A percentile compares a stretch with the other conserved stretches of the same genome.
phyloP scores from a whole-genome alignment of 1,140 invertebrate genomes.

The Melitaea cinxia region DNA sequence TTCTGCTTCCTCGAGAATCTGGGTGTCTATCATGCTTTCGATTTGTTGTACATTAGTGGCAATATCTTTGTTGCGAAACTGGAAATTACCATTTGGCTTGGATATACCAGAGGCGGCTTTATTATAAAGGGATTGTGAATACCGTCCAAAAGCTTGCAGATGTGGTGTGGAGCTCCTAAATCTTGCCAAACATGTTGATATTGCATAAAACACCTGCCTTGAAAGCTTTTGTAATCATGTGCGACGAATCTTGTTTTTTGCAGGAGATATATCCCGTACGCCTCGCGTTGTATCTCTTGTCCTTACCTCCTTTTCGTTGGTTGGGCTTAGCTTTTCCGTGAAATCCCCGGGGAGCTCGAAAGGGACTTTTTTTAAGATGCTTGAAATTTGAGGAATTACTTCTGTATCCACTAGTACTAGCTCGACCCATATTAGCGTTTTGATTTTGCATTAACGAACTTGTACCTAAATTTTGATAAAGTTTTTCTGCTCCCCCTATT shows the following conservation, averaged over 20 bases:
- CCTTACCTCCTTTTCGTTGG: background rate
- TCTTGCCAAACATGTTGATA: conserved; percentile 34
- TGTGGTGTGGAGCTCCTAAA: conserved; percentile 33
- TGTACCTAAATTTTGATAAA: conserved; percentile 11
- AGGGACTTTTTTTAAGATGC: background rate
- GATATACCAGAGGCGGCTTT: conserved; percentile 22
- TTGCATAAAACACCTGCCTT: conserved; percentile 34
- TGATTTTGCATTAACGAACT: conserved; percentile 1
- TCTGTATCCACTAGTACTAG: conserved; percentile 11
- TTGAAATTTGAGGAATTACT: background rate
- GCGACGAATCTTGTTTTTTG: conserved; percentile 17
- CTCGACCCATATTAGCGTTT: conserved; percentile 5
- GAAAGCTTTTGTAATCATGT: conserved; percentile 31
- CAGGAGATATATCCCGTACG: background rate
- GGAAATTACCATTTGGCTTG: conserved; percentile 3
- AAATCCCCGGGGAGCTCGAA: background rate
- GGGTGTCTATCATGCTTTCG: conserved; percentile 22
- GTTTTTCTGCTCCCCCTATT: conserved; percentile 27
- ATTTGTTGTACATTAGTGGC: conserved; percentile 19
- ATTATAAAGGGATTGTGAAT: conserved; percentile 21
- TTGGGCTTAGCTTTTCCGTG: background rate
- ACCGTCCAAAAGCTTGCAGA: conserved; percentile 26
- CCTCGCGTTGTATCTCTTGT: background rate
- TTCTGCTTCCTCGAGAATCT: conserved; percentile 24
- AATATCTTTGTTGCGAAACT: conserved; percentile 14